A percentile compares a stretch with the other conserved stretches of the same genome.
Conservation (phyloP, 2,888 invertebrate species). For the Griposia aprilina region DNA sequence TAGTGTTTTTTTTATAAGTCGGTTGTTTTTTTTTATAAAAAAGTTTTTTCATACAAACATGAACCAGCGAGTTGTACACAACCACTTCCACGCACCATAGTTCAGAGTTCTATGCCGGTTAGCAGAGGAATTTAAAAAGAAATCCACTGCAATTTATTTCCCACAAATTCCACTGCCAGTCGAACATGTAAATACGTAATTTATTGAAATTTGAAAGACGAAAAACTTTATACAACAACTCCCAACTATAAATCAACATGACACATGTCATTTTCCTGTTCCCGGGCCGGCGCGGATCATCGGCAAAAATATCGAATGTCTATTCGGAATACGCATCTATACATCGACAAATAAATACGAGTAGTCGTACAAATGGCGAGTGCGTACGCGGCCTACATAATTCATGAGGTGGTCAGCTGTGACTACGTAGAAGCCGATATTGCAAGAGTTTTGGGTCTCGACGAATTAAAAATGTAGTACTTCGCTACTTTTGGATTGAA, state of each 20-base stretch:
- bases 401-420: conserved; percentile 68
- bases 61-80: neutral
- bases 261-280: conserved; percentile 64
- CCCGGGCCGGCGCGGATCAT: conserved; percentile 62
- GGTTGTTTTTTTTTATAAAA: too few species aligned
- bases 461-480: conserved; percentile 67
- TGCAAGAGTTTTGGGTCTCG: conserved; percentile 67
- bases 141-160: conserved; percentile 27
- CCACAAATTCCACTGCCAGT: conserved; percentile 31
- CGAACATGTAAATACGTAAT: conserved; percentile 38
- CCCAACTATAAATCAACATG: conserved; percentile 59
- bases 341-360: conserved; percentile 70
- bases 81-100: neutral
- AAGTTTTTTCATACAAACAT: neutral
- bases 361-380: conserved; percentile 64
- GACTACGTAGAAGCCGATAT: conserved; percentile 63
- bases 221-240: conserved; percentile 55
- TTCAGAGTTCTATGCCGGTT: conserved; percentile 1
- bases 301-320: conserved; percentile 66
- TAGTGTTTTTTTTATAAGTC: too few species aligned
- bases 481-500: conserved; percentile 49
- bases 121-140: conserved; percentile 28
- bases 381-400: conserved; percentile 65
- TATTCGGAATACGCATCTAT: conserved; percentile 70
- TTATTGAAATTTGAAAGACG: conserved; percentile 52